Percentiles rank a stretch among this genome's conserved stretches.
These are phyloP conservation scores for Phylloscopus whistleri DNA, from an alignment of 2,113 vertebrate genomes.

Conservation along the genomic window DNA sequence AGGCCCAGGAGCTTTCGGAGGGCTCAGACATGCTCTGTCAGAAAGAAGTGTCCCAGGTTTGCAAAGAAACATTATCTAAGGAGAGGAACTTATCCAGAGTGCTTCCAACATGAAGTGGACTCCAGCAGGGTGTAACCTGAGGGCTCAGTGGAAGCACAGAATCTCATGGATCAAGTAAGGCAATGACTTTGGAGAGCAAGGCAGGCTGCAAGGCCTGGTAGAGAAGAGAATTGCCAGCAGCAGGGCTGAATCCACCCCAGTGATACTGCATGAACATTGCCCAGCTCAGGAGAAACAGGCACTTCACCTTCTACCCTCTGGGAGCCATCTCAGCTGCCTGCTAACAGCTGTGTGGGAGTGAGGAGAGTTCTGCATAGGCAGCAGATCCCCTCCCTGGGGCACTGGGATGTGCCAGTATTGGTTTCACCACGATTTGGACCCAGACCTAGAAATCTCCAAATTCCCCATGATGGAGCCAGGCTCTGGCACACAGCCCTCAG, in stretches of 20 bases:
- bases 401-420: neutral
- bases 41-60: neutral
- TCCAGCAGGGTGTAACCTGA: neutral
- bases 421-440: neutral
- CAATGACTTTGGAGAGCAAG: neutral
- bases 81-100: neutral
- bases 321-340: neutral
- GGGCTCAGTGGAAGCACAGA: neutral
- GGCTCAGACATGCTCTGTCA: neutral
- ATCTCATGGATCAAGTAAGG: neutral
- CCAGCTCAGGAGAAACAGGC: neutral
- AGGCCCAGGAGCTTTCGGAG: neutral
- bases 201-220: neutral
- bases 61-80: neutral
- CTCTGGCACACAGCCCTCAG: slow-evolving; percentile 4
- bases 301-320: neutral
- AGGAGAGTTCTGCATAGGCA: neutral
- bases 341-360: neutral
- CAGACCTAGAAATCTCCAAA: neutral
- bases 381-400: neutral
- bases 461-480: neutral
- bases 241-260: neutral
- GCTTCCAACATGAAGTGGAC: neutral
- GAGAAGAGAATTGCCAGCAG: neutral
- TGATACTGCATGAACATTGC: neutral